Evolutionary conservation across 2,888 invertebrate genomes (phyloP).

Genomic region (Eupithecia exiguata): DNA sequence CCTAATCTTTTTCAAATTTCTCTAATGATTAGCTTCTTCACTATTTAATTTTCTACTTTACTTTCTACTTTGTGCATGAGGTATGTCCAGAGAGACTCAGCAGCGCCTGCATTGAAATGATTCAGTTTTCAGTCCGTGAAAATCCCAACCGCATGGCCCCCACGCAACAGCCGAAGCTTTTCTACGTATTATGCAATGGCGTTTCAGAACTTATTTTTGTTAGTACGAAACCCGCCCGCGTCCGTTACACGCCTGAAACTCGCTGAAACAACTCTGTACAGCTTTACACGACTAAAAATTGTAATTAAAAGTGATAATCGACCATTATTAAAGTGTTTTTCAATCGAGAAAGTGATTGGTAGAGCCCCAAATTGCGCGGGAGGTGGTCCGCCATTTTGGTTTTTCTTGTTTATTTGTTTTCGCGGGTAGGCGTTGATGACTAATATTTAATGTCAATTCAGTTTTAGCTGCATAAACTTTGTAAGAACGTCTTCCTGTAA

Average conservation of each 20-base stretch:
- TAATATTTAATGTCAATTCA: constrained; percentile 42
- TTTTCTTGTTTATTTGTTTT: constrained; percentile 58
- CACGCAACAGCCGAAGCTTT: constrained; percentile 68
- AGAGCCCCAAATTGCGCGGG: constrained; percentile 40
- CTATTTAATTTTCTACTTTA: not conserved
- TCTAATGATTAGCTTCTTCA: not conserved
- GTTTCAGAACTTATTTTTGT: constrained; percentile 78
- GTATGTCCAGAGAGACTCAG: not conserved
- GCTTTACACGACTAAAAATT: constrained; percentile 35
- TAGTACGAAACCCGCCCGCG: constrained; percentile 69
- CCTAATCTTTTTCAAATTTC: not conserved
- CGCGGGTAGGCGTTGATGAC: constrained; percentile 52
- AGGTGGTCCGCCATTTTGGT: constrained; percentile 55
- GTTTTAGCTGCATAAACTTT: constrained; percentile 20
- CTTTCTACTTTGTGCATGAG: not conserved
- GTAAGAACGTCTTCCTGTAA: constrained; percentile 15
- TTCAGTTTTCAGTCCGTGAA: constrained; percentile 46
- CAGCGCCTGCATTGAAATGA: not conserved
- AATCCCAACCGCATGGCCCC: constrained; percentile 50
- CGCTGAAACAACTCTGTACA: constrained; percentile 34
- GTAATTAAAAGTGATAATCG: constrained; percentile 39
- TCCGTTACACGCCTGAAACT: constrained; percentile 55
- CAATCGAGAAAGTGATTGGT: constrained; percentile 8
- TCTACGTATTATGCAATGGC: constrained; percentile 79
- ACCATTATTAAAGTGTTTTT: constrained; percentile 11